phyloP scores from a whole-genome alignment of 2,113 vertebrate species.

The Pluvianellus socialis region DNA sequence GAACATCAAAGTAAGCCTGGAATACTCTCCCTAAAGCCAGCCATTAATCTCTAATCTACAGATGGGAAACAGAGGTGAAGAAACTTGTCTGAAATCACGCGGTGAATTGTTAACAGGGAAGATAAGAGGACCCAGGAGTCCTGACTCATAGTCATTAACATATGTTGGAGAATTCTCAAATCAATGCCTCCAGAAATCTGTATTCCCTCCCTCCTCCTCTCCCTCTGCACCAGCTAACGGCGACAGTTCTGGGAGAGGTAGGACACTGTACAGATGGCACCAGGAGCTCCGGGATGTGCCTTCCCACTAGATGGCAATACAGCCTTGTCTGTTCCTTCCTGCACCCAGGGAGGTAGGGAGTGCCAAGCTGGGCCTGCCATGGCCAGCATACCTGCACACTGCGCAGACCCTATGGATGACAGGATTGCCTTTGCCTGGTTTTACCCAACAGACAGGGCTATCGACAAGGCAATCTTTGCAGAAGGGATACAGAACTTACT shows the following conservation, averaged over 20 bases:
- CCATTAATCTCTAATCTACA: conserved; percentile 37
- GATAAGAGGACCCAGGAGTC: conserved; percentile 49
- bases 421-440: conserved; percentile 42
- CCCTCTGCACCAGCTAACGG: neutral
- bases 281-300: neutral
- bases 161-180: conserved; percentile 32
- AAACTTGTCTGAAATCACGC: neutral
- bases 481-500: neutral
- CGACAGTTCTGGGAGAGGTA: neutral
- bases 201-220: neutral
- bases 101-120: neutral
- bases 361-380: neutral
- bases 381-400: neutral
- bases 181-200: conserved; percentile 53
- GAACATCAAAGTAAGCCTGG: conserved; percentile 13
- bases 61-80: conserved; percentile 42
- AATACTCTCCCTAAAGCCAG: conserved; percentile 33
- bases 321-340: neutral
- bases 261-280: neutral
- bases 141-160: conserved; percentile 46
- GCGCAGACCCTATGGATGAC: neutral
- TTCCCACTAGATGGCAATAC: conserved; percentile 60
- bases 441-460: neutral
- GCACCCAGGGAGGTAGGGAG: neutral
- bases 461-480: neutral